Conservation (phyloP, 2,113 vertebrate genomes). For the Girardinichthys multiradiatus region DNA sequence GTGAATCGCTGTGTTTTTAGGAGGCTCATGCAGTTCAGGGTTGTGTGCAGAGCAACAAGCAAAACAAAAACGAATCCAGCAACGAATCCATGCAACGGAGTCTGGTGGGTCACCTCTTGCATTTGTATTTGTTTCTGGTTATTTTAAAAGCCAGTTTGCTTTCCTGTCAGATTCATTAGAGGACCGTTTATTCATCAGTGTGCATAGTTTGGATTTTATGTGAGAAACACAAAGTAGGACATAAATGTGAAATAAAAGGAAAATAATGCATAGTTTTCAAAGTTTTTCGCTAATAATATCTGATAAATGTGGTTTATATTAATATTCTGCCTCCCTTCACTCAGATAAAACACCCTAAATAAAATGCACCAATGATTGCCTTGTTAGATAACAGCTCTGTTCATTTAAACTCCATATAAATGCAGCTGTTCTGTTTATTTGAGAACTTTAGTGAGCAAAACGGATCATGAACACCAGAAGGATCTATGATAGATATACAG, state of each 20-base stretch:
- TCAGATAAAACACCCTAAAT: not conserved
- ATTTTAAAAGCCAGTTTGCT: conserved; percentile 19
- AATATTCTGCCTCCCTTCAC: not conserved
- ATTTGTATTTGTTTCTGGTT: conserved; percentile 13
- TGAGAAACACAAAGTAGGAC: not conserved
- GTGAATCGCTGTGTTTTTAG: not conserved
- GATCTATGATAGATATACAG: too few relatives aligned
- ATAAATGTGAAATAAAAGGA: not conserved
- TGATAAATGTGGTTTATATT: not conserved
- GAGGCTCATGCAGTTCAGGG: not conserved
- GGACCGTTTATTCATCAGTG: not conserved
- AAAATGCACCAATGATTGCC: not conserved
- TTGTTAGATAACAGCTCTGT: too few relatives aligned
- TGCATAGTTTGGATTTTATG: not conserved
- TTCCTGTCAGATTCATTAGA: not conserved
- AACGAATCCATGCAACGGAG: not conserved
- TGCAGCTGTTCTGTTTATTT: too few relatives aligned
- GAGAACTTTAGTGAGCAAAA: too few relatives aligned
- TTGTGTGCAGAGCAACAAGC: conserved; percentile 13
- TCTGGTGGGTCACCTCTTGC: not conserved
- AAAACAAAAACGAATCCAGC: conserved; percentile 19
- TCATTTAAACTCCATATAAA: too few relatives aligned
- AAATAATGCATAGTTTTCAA: not conserved
- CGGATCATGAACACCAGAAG: too few relatives aligned
- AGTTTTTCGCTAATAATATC: not conserved